Conservation (phyloP, 2,888 invertebrate species). For the Dorcus hopei region DNA sequence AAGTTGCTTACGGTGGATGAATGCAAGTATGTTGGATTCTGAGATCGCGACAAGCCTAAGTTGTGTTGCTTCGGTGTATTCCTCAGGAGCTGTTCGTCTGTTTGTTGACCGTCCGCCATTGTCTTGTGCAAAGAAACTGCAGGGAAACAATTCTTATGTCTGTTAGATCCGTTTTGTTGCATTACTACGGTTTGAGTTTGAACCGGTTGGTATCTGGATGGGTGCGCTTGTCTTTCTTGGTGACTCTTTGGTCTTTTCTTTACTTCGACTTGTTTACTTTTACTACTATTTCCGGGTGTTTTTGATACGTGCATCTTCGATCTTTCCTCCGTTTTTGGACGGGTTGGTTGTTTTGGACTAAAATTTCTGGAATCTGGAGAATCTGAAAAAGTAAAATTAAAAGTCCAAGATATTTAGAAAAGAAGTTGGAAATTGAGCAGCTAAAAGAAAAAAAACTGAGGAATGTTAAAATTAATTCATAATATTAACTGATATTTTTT, state of each 20-base stretch:
- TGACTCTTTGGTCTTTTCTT: not conserved
- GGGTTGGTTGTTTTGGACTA: not conserved
- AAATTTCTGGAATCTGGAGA: slow-evolving; percentile 1
- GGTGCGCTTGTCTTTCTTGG: not conserved
- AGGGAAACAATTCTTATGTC: not conserved
- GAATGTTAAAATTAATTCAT: no score
- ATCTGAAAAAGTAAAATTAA: not conserved
- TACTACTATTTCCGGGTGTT: not conserved
- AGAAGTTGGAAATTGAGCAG: no score
- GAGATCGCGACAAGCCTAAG: not conserved
- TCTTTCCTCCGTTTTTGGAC: not conserved
- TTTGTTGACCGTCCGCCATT: no score
- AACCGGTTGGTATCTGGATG: not conserved
- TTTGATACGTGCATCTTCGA: not conserved
- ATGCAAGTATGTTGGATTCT: not conserved
- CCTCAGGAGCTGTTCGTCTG: not conserved
- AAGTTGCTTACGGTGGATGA: not conserved
- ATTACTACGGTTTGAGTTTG: not conserved
- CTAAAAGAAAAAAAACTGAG: no score
- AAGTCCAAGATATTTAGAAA: no score
- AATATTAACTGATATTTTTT: no score
- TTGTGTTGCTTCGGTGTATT: not conserved
- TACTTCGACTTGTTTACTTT: no score
- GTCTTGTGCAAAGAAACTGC: no score
- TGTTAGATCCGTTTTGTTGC: not conserved